Evolutionary conservation across 2,888 invertebrate species (phyloP), one percentile per base, ranked within the genome.

Genomic region (Balanococcus diminutus): DNA sequence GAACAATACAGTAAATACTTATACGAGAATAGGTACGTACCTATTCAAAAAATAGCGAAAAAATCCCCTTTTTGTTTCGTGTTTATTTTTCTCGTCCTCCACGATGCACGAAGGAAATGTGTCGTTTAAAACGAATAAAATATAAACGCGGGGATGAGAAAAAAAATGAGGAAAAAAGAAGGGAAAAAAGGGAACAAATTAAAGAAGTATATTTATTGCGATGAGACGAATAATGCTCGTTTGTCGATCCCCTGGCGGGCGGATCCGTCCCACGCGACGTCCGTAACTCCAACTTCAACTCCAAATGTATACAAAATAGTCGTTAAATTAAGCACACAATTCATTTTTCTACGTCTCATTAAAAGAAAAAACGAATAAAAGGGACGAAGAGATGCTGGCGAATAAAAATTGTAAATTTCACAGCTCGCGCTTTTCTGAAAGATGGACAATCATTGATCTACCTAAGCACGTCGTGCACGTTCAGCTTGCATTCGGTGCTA

Each of bases 331-430:
- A 56, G 56, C 22, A 56, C 56, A 56, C 56, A 56, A 56, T 56
- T 56, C 56, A 56, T 56, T 56, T 56, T 56, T 56, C 56, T 56
- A 56, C 56, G 56, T 56, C 56, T 56, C 56, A 56, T 56, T 56
- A 56, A 56, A 56, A 56, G 46, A n/a, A 46, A 46, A 46, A 46
- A 46, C 4, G 8, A n/a, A n/a, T n/a, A n/a, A 1, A 11, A 5
- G 42, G 42, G 42, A 11, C 1, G 42, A 42, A 42, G 9, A 42
- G 5, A 39, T 5, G 39, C 6, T 39, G 56, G 56, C 2, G 19
- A n/a, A 8, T 1, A 22, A 19, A 9, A 19, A 56, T 56, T 2
- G 56, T 19, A 39, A 39, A 39, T 56, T 56, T 56, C 56, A 56
- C 56, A 56, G 56, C 19, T 56, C 56, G 56, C 56, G 56, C n/a